These are phyloP conservation scores for Ammospiza maritima DNA, from an alignment of 2,797 vertebrate genomes.

Conservation along the genomic window DNA sequence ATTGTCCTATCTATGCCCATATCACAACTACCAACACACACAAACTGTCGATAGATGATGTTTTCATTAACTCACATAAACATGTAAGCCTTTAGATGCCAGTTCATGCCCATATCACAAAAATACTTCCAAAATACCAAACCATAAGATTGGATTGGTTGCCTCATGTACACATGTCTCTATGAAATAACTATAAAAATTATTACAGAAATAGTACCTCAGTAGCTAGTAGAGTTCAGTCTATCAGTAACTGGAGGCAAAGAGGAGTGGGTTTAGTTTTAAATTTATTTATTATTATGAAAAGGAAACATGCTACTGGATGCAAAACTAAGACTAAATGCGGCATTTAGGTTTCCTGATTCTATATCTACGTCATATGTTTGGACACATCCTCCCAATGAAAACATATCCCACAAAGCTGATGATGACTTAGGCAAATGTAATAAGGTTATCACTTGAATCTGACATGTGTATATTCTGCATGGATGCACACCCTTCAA, in stretches of 20 bases:
- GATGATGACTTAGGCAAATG: not conserved
- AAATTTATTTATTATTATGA: not conserved
- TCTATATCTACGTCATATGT: not conserved
- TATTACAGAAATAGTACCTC: not conserved
- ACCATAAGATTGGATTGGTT: fast-evolving
- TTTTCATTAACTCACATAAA: not conserved
- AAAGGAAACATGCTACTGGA: not conserved
- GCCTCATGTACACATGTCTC: fast-evolving
- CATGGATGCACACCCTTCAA: not conserved
- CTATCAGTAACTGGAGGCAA: not conserved
- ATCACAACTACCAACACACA: not conserved
- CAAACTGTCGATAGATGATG: not conserved
- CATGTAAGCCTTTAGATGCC: not conserved
- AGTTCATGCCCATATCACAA: not conserved
- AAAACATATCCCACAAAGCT: not conserved
- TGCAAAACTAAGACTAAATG: not conserved
- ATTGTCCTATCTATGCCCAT: not conserved
- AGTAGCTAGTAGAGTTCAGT: not conserved
- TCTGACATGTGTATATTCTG: not conserved
- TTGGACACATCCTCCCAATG: not conserved
- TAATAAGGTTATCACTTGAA: not conserved
- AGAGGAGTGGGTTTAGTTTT: not conserved
- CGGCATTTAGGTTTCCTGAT: not conserved
- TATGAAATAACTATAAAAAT: not conserved
- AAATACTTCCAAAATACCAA: not conserved